Evolutionary conservation across 2,113 vertebrate genomes (phyloP).

Genomic region (Rattus rattus): DNA sequence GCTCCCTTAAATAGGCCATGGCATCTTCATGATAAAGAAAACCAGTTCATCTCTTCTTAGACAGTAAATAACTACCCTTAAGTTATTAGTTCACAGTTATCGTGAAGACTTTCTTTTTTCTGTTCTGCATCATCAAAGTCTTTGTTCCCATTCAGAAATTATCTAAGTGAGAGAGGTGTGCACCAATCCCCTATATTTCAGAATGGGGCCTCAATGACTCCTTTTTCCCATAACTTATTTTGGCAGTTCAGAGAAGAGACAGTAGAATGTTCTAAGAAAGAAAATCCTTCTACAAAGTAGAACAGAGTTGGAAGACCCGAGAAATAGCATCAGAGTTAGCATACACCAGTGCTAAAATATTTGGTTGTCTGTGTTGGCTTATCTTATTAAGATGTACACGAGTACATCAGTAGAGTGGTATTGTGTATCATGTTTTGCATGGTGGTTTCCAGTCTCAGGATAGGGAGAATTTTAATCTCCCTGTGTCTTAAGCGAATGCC

Average conservation of each 20-base stretch:
- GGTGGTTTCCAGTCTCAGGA: background rate
- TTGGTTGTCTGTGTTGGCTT: background rate
- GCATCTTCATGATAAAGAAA: background rate
- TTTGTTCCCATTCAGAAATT: slow-evolving; percentile 18
- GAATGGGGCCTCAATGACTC: background rate
- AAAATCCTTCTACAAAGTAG: background rate
- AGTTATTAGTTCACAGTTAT: background rate
- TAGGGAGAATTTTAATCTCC: background rate
- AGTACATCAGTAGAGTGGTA: background rate
- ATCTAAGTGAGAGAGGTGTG: background rate
- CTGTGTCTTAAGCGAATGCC: background rate
- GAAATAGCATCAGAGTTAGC: background rate
- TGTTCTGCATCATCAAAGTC: background rate
- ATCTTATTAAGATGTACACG: background rate
- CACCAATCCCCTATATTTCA: background rate
- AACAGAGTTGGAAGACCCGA: background rate
- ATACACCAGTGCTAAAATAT: background rate
- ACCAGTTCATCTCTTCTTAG: background rate
- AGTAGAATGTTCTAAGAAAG: background rate
- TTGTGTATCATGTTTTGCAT: background rate
- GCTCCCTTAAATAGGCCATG: too few relatives aligned
- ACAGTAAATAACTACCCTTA: background rate
- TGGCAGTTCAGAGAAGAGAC: background rate
- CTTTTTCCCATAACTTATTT: slow-evolving; percentile 31
- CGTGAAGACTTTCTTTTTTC: background rate